phyloP scores from a whole-genome alignment of 2,888 invertebrate species.

The Allolobophora icterica region DNA sequence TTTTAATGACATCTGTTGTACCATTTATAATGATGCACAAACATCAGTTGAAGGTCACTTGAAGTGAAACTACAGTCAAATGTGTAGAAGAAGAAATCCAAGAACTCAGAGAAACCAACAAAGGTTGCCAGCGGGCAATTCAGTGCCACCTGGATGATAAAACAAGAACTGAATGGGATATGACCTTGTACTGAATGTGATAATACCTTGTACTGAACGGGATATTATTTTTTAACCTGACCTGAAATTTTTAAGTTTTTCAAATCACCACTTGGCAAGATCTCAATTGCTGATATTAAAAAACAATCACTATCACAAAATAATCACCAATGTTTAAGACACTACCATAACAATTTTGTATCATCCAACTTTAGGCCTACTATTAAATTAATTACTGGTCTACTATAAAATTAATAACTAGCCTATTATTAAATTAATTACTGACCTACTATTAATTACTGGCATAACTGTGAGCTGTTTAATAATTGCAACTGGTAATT shows the following conservation, averaged over 20 bases:
- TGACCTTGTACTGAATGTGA: no score
- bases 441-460: no score
- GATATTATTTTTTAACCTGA: neutral
- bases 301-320: no score
- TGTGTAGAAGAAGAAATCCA: no score
- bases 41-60: no score
- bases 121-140: neutral
- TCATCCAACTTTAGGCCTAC: neutral
- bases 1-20: no score
- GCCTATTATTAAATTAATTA: neutral
- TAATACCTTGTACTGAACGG: neutral
- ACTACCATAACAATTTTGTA: neutral
- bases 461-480: neutral
- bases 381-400: neutral
- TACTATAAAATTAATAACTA: no score
- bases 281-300: no score
- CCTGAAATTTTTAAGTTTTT: neutral
- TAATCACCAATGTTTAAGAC: neutral
- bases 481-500: neutral
- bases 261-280: neutral
- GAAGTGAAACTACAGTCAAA: no score
- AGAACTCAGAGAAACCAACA: no score
- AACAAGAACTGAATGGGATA: no score
- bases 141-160: neutral
- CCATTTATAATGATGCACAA: no score